Conservation (phyloP, 2,113 vertebrate species). For the Hylia prasina region DNA sequence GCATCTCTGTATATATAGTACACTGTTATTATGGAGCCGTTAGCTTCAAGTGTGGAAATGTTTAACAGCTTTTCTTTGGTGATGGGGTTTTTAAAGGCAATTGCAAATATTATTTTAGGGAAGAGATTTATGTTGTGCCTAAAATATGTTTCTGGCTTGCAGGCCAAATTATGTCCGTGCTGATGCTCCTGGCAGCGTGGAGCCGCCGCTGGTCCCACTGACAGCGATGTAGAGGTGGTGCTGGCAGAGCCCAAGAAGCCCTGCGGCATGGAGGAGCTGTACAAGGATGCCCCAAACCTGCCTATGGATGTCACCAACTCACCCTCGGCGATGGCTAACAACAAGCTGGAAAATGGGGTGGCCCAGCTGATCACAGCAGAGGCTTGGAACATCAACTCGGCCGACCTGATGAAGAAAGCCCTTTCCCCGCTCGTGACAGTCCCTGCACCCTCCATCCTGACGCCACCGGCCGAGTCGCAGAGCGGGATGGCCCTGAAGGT, state of each 20-base stretch:
- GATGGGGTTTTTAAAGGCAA: not conserved
- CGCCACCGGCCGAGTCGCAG: constrained; percentile 79
- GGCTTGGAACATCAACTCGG: constrained; percentile 81
- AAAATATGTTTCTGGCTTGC: constrained; percentile 60
- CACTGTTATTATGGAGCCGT: not conserved
- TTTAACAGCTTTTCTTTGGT: not conserved
- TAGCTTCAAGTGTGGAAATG: constrained; percentile 8
- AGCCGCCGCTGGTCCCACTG: constrained; percentile 27
- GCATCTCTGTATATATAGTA: not conserved
- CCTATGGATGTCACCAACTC: constrained; percentile 75
- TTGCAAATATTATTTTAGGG: constrained; percentile 41
- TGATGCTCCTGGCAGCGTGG: constrained; percentile 1
- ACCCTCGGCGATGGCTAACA: constrained; percentile 72
- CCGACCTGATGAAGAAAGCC: constrained; percentile 84
- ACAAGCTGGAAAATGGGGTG: constrained; percentile 83
- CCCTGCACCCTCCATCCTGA: constrained; percentile 78
- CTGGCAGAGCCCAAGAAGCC: not conserved
- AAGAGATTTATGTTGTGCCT: constrained; percentile 54
- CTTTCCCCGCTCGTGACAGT: constrained; percentile 76
- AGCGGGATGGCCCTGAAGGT: constrained; percentile 90
- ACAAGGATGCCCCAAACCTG: constrained; percentile 77
- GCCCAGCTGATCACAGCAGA: constrained; percentile 78
- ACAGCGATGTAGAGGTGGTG: constrained; percentile 57
- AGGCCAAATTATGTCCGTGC: constrained; percentile 64
- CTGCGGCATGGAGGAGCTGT: constrained; percentile 78